Conservation (phyloP, 2,888 invertebrate genomes). For the Drosophila flavopinicola region DNA sequence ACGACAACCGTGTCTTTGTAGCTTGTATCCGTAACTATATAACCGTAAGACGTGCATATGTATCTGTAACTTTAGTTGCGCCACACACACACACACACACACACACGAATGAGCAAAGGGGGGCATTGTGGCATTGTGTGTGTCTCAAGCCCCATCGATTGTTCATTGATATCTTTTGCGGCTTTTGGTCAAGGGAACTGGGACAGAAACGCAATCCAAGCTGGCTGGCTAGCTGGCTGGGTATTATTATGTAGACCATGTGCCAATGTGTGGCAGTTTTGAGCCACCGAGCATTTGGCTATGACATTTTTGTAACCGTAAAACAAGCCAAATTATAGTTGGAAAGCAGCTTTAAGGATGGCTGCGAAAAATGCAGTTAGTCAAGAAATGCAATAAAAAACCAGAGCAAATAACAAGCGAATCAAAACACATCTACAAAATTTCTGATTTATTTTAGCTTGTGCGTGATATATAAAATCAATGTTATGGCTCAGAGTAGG, state of each 20-base stretch:
- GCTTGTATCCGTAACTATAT: conserved; percentile 44
- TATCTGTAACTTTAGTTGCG: conserved; percentile 42
- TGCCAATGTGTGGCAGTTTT: conserved; percentile 44
- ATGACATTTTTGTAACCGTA: conserved; percentile 42
- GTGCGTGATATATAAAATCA: conserved; percentile 17
- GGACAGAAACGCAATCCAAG: conserved; percentile 12
- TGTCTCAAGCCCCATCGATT: conserved; percentile 63
- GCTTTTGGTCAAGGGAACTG: conserved; percentile 40
- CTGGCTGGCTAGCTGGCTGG: conserved; percentile 12
- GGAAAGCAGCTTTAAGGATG: conserved; percentile 31
- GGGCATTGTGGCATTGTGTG: conserved; percentile 32
- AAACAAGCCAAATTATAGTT: conserved; percentile 41
- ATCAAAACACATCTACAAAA: not conserved
- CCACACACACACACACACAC: conserved; percentile 8
- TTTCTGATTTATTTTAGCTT: conserved; percentile 21
- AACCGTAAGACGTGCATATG: conserved; percentile 52
- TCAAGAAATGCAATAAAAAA: conserved; percentile 4
- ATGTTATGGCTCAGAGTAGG: not conserved
- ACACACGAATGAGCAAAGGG: conserved; percentile 7
- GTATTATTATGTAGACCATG: conserved; percentile 68
- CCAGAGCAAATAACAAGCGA: not conserved
- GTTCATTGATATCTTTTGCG: conserved; percentile 73
- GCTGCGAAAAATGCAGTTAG: conserved; percentile 14
- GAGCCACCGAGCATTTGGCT: conserved; percentile 48
- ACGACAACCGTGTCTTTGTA: conserved; percentile 61